A percentile compares a stretch with the other conserved stretches of the same genome.
Conservation (phyloP, 2,888 invertebrate species). For the Chaetogeoica ovagalla region DNA sequence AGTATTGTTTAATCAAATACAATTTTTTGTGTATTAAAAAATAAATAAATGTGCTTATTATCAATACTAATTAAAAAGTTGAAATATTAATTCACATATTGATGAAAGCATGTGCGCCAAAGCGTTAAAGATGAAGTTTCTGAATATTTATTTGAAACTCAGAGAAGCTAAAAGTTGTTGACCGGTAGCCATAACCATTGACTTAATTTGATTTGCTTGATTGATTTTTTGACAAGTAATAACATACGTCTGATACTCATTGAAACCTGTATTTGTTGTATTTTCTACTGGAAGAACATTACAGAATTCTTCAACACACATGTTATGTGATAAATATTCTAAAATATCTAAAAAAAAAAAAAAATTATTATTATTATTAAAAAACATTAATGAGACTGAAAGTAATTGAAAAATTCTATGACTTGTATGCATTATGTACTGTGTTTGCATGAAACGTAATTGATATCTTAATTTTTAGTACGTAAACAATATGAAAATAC, state of each 20-base stretch:
- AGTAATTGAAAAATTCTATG: too few species aligned
- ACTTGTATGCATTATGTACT: too few species aligned
- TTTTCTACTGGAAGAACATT: conserved; percentile 61
- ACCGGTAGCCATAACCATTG: conserved; percentile 67
- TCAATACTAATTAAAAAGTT: not conserved
- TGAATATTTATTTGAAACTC: conserved; percentile 33
- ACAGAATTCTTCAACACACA: conserved; percentile 61
- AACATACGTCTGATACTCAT: conserved; percentile 59
- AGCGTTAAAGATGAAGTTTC: not conserved
- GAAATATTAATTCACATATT: not conserved
- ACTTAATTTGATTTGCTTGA: conserved; percentile 66
- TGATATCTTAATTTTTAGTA: too few species aligned
- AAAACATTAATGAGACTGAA: not conserved
- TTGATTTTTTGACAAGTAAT: conserved; percentile 64
- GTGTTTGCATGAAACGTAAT: too few species aligned
- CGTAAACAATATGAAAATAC: too few species aligned
- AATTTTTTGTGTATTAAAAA: conserved; percentile 2
- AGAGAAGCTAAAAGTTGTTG: conserved; percentile 61
- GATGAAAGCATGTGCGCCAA: conserved; percentile 9
- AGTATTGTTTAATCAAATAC: not conserved
- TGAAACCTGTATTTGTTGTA: conserved; percentile 27
- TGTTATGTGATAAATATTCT: conserved; percentile 61
- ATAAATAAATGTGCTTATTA: not conserved
- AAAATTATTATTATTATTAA: not conserved
- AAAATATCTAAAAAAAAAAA: conserved; percentile 60